Evolutionary conservation across 2,113 vertebrate genomes (phyloP).

Genomic region (Galemys pyrenaicus): DNA sequence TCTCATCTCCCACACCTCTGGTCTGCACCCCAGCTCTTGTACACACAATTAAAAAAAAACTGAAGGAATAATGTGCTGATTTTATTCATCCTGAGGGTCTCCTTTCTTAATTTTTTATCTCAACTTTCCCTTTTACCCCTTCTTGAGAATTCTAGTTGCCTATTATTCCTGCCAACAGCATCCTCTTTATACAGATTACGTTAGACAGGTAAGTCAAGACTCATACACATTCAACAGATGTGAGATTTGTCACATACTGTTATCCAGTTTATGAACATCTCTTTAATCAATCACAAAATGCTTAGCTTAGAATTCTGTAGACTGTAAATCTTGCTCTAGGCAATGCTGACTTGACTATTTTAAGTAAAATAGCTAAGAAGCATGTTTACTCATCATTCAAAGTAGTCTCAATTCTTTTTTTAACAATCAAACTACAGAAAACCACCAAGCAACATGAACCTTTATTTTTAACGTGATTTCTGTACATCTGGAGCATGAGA

Average conservation of each 20-base stretch:
- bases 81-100: not conserved
- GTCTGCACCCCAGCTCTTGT: no score
- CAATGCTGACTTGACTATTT: not conserved
- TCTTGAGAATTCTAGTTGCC: not conserved
- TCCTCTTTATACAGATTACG: not conserved
- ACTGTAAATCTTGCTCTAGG: not conserved
- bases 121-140: not conserved
- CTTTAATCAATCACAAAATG: not conserved
- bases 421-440: slow-evolving; percentile 55
- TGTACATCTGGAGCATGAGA: slow-evolving; percentile 90
- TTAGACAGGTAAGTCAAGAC: not conserved
- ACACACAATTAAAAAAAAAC: no score
- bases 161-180: not conserved
- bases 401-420: not conserved
- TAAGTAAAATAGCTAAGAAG: not conserved
- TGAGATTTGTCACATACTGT: not conserved
- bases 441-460: slow-evolving; percentile 76
- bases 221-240: not conserved
- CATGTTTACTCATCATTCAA: slow-evolving; percentile 8
- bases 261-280: not conserved
- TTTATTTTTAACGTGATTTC: slow-evolving; percentile 88
- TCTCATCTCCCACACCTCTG: no score
- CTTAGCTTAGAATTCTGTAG: not conserved
- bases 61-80: not conserved
- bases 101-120: not conserved